These are phyloP conservation scores for Lycopodina hypogea DNA, from an alignment of 37 sponge, comb jelly and placozoan genomes.

Conservation along the genomic window DNA sequence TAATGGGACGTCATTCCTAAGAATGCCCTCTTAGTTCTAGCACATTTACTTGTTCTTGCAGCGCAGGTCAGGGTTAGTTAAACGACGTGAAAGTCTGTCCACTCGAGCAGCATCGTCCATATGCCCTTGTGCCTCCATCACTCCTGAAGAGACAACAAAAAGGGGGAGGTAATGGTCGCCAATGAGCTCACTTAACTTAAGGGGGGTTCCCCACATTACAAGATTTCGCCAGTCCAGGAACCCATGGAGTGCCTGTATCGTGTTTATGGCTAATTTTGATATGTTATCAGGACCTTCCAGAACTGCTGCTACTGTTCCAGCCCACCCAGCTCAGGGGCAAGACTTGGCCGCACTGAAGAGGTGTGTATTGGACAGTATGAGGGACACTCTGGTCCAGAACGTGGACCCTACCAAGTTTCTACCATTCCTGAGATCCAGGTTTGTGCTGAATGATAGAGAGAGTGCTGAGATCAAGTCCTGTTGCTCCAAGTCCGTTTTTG, in stretches of 20 bases:
- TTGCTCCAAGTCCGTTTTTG: slow-evolving; percentile 20
- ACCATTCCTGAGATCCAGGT: slow-evolving; percentile 37
- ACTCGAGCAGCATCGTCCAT: background rate
- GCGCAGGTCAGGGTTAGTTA: slow-evolving; percentile 52
- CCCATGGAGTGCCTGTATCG: no score
- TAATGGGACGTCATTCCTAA: no score
- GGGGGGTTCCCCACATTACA: no score
- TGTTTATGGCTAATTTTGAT: no score
- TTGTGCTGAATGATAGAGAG: slow-evolving; percentile 40
- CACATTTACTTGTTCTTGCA: slow-evolving; percentile 61
- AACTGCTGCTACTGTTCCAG: background rate
- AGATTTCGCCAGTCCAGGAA: no score
- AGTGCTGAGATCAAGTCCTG: slow-evolving; percentile 51
- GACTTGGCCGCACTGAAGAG: slow-evolving; percentile 46
- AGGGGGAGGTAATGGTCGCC: no score
- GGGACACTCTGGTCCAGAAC: slow-evolving; percentile 41
- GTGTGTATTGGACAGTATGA: slow-evolving; percentile 19
- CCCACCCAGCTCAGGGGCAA: slow-evolving; percentile 6
- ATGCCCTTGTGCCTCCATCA: background rate
- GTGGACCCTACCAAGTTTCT: slow-evolving; percentile 46
- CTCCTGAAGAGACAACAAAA: no score
- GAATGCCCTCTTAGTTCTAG: background rate
- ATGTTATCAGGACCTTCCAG: no score
- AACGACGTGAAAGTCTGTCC: slow-evolving; percentile 13
- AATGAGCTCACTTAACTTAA: no score